Conservation (phyloP, 1,140 invertebrate genomes). For the Helicoverpa zea region DNA sequence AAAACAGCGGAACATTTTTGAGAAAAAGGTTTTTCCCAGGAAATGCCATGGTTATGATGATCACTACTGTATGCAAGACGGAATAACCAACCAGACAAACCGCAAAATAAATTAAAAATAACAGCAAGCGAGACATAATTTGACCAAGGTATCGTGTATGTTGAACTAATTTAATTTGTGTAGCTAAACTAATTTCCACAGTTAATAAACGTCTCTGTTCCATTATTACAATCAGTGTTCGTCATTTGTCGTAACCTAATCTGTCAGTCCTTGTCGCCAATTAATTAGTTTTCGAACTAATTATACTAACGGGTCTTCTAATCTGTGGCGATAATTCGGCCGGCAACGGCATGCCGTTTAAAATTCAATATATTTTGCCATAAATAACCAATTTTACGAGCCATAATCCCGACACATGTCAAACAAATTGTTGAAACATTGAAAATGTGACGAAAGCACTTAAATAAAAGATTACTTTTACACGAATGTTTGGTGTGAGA, state of each 20-base stretch:
- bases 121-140: neutral
- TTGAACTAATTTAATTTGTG: too few species aligned
- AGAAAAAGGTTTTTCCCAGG: too few species aligned
- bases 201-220: neutral
- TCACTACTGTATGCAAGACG: too few species aligned
- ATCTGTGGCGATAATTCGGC: slow-evolving; percentile 29
- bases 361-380: slow-evolving; percentile 66
- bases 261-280: slow-evolving; percentile 13
- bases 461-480: slow-evolving; percentile 60
- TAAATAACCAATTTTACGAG: slow-evolving; percentile 65
- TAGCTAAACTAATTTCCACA: too few species aligned
- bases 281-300: slow-evolving; percentile 39
- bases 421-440: slow-evolving; percentile 72
- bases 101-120: neutral
- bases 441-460: slow-evolving; percentile 60
- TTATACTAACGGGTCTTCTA: slow-evolving; percentile 37
- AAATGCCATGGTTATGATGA: too few species aligned
- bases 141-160: neutral
- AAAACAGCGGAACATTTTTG: too few species aligned
- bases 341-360: slow-evolving; percentile 60
- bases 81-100: too few species aligned
- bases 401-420: slow-evolving; percentile 67
- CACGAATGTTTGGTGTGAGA: slow-evolving; percentile 21
- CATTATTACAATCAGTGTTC: slow-evolving; percentile 15
- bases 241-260: slow-evolving; percentile 26